Evolutionary conservation across 2,888 invertebrate species (phyloP).

Genomic region (Coenonympha glycerion): DNA sequence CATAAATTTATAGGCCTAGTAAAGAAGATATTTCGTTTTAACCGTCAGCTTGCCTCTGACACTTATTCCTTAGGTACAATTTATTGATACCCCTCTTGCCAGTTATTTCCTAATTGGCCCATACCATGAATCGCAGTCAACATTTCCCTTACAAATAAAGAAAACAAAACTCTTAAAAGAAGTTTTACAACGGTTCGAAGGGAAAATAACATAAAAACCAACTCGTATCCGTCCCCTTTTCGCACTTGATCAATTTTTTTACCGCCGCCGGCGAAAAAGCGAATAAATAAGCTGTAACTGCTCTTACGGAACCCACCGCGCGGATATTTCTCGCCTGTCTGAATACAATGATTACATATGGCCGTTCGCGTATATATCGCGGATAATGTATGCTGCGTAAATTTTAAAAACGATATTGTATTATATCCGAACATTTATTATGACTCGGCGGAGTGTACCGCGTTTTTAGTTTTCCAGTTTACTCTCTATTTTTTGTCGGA

Average conservation of each 20-base stretch:
- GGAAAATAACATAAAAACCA: conserved; percentile 2
- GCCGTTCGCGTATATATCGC: conserved; percentile 18
- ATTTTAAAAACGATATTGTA: conserved; percentile 22
- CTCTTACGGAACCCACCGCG: conserved; percentile 12
- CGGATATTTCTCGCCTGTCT: conserved; percentile 25
- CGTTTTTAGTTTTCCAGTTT: conserved; percentile 8
- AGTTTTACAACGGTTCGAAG: background rate
- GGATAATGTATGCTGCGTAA: conserved; percentile 22
- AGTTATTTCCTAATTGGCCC: too few species aligned
- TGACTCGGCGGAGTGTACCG: background rate
- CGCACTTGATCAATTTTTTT: conserved; percentile 27
- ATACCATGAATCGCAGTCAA: too few species aligned
- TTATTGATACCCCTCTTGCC: too few species aligned
- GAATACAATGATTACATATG: conserved; percentile 27
- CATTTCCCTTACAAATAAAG: too few species aligned
- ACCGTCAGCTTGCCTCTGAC: too few species aligned
- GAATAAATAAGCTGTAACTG: conserved; percentile 26
- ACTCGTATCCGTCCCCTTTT: conserved; percentile 6
- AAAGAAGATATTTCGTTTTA: too few species aligned
- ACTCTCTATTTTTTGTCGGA: background rate
- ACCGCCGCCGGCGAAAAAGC: conserved; percentile 19
- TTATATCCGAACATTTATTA: conserved; percentile 21
- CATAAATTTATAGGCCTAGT: too few species aligned
- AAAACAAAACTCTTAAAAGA: background rate
- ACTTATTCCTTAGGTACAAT: too few species aligned